A percentile compares a stretch with the other conserved stretches of the same genome.
Conservation (phyloP, 2,888 invertebrate genomes). For the Baronia brevicornis region DNA sequence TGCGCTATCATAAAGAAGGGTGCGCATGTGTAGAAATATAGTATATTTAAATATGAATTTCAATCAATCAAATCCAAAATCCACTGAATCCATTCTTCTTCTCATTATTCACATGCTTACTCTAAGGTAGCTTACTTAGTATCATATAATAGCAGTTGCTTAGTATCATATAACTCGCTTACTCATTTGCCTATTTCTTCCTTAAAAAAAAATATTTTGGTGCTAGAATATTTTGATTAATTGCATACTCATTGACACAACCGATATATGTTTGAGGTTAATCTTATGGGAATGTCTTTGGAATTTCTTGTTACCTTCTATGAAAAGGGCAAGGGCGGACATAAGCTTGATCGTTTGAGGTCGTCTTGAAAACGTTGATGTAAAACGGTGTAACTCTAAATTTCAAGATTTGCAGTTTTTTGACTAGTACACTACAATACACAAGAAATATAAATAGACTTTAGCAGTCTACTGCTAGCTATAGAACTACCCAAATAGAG, state of each 20-base stretch:
- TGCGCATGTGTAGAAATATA: background rate
- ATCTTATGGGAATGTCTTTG: slow-evolving; percentile 30
- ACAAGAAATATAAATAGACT: no score
- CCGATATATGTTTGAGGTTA: slow-evolving; percentile 26
- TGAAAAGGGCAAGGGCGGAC: slow-evolving; percentile 31
- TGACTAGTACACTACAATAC: no score
- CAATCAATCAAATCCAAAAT: slow-evolving; percentile 4
- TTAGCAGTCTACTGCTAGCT: no score
- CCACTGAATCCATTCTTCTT: slow-evolving; percentile 3
- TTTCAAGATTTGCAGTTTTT: slow-evolving; percentile 9
- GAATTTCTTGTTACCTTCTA: slow-evolving; percentile 23
- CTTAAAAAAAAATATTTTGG: no score
- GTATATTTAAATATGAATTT: background rate
- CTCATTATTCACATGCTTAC: no score
- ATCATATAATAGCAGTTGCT: slow-evolving; percentile 1
- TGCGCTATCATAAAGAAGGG: slow-evolving; percentile 34
- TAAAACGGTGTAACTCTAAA: slow-evolving; percentile 15
- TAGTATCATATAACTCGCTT: slow-evolving; percentile 5
- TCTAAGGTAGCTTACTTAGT: no score
- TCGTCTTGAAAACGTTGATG: slow-evolving; percentile 14
- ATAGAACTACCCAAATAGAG: no score
- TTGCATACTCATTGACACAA: slow-evolving; percentile 10
- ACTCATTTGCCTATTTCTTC: no score
- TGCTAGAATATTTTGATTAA: no score
- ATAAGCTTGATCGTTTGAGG: slow-evolving; percentile 22